These are phyloP conservation scores for Haliclystus octoradiatus DNA, from an alignment of 30 jellyfish, hydroid and myxozoan species.

Conservation along the genomic window DNA sequence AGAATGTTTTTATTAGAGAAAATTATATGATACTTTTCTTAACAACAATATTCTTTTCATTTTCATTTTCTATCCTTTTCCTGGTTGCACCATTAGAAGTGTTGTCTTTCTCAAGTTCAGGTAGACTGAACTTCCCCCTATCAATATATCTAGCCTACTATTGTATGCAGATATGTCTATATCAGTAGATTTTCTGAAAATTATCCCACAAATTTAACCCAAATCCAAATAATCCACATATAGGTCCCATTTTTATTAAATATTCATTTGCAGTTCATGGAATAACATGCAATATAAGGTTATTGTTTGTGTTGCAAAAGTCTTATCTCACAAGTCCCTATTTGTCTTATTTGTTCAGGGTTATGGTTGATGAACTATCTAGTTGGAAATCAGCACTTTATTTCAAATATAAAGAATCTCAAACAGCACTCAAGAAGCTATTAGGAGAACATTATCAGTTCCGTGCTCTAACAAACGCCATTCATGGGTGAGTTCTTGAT, in stretches of 20 bases:
- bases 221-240: too few species aligned
- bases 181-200: too few species aligned
- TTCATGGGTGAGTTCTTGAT: constrained; percentile 1
- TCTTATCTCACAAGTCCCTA: neutral
- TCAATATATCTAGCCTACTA: too few species aligned
- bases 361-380: constrained; percentile 70
- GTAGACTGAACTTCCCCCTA: too few species aligned
- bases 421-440: constrained; percentile 62
- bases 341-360: constrained; percentile 15
- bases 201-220: too few species aligned
- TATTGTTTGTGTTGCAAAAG: neutral
- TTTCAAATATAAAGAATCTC: constrained; percentile 56
- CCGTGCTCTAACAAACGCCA: constrained; percentile 20
- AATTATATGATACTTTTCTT: too few species aligned
- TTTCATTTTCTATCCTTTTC: too few species aligned
- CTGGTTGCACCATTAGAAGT: too few species aligned
- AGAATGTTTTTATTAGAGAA: too few species aligned
- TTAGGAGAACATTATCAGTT: constrained; percentile 61
- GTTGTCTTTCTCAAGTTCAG: too few species aligned
- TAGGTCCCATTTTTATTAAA: neutral
- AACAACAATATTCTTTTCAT: too few species aligned
- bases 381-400: constrained; percentile 69
- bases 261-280: neutral
- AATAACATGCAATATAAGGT: neutral
- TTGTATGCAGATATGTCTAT: too few species aligned